Percentiles rank a stretch among this genome's conserved stretches.
These are phyloP conservation scores for Diorhabda elongata DNA, from an alignment of 1,140 invertebrate genomes.

Conservation along the genomic window DNA sequence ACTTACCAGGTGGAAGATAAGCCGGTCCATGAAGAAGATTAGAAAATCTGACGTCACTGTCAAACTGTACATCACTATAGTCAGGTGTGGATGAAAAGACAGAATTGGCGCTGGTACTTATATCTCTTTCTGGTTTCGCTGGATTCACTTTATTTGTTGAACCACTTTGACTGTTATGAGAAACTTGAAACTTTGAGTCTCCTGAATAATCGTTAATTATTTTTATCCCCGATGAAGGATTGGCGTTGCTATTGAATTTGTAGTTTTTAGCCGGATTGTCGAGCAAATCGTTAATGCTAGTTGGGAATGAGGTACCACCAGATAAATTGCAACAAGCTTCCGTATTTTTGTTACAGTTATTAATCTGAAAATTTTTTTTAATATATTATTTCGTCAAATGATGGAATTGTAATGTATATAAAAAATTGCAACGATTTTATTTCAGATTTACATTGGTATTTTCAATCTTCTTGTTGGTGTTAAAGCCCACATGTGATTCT, in stretches of 20 bases:
- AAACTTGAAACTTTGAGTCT: conserved; percentile 21
- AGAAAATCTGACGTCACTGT: conserved; percentile 35
- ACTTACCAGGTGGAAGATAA: conserved; percentile 36
- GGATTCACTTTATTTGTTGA: conserved; percentile 19
- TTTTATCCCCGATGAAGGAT: conserved; percentile 30
- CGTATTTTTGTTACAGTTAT: conserved; percentile 47
- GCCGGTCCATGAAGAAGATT: conserved; percentile 40
- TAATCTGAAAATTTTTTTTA: conserved; percentile 43
- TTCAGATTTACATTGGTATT: no score
- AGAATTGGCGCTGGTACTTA: conserved; percentile 23
- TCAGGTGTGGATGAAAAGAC: conserved; percentile 40
- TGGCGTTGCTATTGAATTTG: conserved; percentile 30
- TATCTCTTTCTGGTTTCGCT: conserved; percentile 30
- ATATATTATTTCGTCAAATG: no score
- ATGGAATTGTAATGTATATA: no score
- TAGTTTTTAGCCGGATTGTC: conserved; percentile 33
- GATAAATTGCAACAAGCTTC: conserved; percentile 52
- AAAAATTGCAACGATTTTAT: no score
- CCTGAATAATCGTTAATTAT: conserved; percentile 10
- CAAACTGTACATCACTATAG: conserved; percentile 40
- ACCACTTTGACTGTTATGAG: conserved; percentile 26
- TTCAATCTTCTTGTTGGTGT: no score
- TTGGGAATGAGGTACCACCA: conserved; percentile 24
- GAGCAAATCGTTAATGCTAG: conserved; percentile 26
- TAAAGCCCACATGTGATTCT: no score